Base-by-base conservation (phyloP, 2,888 invertebrate genomes). In the Rotaria sp. region DNA sequence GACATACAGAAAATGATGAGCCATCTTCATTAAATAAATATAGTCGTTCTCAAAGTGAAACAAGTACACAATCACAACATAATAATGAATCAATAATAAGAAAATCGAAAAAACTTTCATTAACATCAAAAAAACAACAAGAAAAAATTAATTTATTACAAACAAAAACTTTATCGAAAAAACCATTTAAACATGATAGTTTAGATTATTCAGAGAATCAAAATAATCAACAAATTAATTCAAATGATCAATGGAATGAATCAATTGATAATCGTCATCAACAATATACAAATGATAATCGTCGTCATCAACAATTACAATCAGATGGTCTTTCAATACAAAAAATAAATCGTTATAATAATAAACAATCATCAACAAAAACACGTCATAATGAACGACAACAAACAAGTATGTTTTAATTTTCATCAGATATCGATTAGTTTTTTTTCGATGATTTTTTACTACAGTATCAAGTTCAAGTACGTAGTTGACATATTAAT, bases 41-140 rank as follows among this genome's bases (percentile, higher is more conserved):
- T 21, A 80, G 80, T n/a, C 80, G 80, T 45, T 80, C 80, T 45
- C 80, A 26, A 45, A 80, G 80, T 80, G 80, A 45, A 45, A 26
- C 80, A 26, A 80, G 80, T 80, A n/a, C 45, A 45, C 80, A 11
- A 7, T 80, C 80, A 18, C 80, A 80, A 80, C 24, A 45, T 45
- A 38, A 45, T 13, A 80, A 26, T 1, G 67, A 35, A 35, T 38
- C 45, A 15, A 21, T 80, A 15, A 2, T 15, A 45, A 24, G 80
- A 21, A 67, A 67, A 67, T 7, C 35, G 18, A 67, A 67, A 35
- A 67, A 67, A 21, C 21, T 38, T 35, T 38, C 35, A 38, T 21
- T 67, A 67, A 21, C 67, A 30, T 38, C 35, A 5, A 67, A 67
- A 35, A 67, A 67, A 67, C 21, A 35, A 26, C 55, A 55, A 18